Conservation (phyloP, 2,113 vertebrate species). For the Boleophthalmus pectinirostris region DNA sequence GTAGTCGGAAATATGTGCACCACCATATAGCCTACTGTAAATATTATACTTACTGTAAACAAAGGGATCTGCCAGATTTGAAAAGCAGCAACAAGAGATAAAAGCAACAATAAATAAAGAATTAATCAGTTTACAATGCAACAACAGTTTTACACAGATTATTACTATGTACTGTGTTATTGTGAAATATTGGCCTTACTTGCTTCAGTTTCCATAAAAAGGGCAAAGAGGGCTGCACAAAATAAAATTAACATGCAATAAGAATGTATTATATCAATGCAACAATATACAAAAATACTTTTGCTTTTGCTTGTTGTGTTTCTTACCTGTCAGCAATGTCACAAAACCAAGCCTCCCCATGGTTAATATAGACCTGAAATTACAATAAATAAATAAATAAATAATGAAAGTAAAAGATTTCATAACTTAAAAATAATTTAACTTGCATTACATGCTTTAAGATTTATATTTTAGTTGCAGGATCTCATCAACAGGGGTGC, state of each 20-base stretch:
- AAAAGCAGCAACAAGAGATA: background rate
- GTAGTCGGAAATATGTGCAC: background rate
- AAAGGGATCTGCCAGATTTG: conserved; percentile 70
- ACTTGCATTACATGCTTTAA: conserved; percentile 2
- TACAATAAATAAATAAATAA: background rate
- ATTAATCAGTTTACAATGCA: background rate
- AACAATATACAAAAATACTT: background rate
- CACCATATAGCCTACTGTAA: background rate
- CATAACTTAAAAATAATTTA: conserved; percentile 61
- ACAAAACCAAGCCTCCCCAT: conserved; percentile 38
- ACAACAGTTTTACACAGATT: background rate
- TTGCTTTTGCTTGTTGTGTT: background rate
- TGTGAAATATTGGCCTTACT: conserved; percentile 60
- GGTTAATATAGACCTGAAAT: background rate
- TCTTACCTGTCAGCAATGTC: conserved; percentile 72
- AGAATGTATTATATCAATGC: background rate
- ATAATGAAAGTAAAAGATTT: conserved; percentile 8
- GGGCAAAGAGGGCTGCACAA: conserved; percentile 63
- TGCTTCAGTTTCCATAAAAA: conserved; percentile 77
- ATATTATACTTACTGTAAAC: conserved; percentile 76
- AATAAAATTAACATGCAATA: background rate
- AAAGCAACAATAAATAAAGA: background rate
- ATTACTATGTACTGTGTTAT: background rate
- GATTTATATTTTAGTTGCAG: conserved; percentile 34
- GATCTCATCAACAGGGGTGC: conserved; percentile 63